Percentiles rank a stretch among this genome's conserved stretches.
These are phyloP conservation scores for Microplitis deprimator DNA, from an alignment of 2,888 invertebrate genomes.

Conservation along the genomic window DNA sequence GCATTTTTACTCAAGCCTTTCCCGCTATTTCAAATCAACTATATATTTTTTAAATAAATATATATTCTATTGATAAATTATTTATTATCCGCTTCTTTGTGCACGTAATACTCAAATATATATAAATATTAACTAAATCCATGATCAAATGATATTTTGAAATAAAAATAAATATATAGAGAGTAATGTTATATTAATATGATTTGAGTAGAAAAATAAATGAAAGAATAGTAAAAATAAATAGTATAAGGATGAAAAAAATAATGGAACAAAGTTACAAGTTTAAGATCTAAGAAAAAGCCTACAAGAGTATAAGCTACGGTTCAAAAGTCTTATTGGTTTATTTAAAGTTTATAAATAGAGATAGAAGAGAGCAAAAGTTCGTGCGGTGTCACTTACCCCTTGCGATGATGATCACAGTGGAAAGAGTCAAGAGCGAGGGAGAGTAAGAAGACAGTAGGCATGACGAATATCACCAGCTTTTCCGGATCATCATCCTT, in stretches of 20 bases:
- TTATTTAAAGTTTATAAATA: slow-evolving; percentile 71
- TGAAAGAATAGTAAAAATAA: slow-evolving; percentile 25
- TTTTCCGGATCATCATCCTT: slow-evolving; percentile 31
- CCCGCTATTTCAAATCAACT: slow-evolving; percentile 31
- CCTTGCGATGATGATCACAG: slow-evolving; percentile 33
- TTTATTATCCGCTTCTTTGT: background rate
- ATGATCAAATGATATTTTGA: background rate
- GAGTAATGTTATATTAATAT: background rate
- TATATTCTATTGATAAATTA: background rate
- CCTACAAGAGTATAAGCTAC: slow-evolving; percentile 32
- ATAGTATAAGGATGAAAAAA: slow-evolving; percentile 15
- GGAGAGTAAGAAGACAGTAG: background rate
- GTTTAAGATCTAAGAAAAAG: slow-evolving; percentile 16
- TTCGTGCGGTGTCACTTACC: slow-evolving; percentile 70
- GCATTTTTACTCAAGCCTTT: slow-evolving; percentile 35
- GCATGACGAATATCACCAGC: slow-evolving; percentile 11
- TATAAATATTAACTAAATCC: background rate
- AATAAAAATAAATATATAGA: background rate
- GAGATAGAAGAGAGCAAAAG: slow-evolving; percentile 59
- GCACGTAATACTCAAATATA: background rate
- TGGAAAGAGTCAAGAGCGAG: slow-evolving; percentile 17
- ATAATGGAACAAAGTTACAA: slow-evolving; percentile 41
- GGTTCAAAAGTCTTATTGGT: slow-evolving; percentile 67
- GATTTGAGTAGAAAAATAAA: slow-evolving; percentile 25
- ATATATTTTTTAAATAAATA: background rate